A percentile compares a stretch with the other conserved stretches of the same genome.
Evolutionary conservation across 1,140 invertebrate species (phyloP).

Genomic region (Platorchestia sp.): DNA sequence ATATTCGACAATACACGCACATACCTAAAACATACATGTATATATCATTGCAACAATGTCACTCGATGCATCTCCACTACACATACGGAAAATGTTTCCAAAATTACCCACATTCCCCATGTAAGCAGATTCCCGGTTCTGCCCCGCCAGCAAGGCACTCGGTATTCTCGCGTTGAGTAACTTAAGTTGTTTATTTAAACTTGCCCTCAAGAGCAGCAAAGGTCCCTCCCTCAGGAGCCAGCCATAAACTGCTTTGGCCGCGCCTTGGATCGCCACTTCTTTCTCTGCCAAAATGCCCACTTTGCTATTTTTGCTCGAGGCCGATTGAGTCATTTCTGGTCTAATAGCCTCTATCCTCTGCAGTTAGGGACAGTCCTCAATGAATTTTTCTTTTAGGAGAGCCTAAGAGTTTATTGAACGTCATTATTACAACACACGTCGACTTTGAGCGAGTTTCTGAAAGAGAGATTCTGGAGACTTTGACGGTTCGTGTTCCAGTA

Average conservation of each 20-base stretch:
- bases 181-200: constrained; percentile 53
- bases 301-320: neutral
- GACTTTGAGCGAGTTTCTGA: neutral
- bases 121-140: neutral
- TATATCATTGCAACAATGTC: no score
- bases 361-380: neutral
- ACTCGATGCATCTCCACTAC: no score
- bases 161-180: neutral
- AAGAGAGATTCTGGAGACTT: neutral
- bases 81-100: neutral
- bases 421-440: neutral
- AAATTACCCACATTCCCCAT: neutral
- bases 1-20: no score
- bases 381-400: neutral
- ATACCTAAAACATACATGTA: no score
- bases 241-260: constrained; percentile 33
- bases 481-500: no score
- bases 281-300: neutral
- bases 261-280: neutral
- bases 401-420: neutral
- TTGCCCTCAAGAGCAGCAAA: neutral
- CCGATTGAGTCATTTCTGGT: neutral
- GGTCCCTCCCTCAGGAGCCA: constrained; percentile 42
- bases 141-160: neutral
- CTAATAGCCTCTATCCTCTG: neutral